Base-by-base conservation (phyloP, 2,888 invertebrate species). In the Scaptomyza reducta region DNA sequence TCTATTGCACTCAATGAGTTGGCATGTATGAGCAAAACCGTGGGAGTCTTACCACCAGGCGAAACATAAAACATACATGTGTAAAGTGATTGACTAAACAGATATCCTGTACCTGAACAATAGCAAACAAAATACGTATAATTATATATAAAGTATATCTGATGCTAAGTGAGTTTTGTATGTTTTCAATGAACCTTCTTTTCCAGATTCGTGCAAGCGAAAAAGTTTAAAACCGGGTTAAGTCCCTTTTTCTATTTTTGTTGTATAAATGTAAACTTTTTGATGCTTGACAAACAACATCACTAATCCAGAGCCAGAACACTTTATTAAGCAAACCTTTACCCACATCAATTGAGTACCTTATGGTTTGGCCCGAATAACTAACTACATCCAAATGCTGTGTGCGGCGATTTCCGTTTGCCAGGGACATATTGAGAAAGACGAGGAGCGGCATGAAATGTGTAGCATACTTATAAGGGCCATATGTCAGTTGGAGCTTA, bases 401-500 rank as follows among this genome's bases (percentile, higher is more conserved):
- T 22, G 18, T 25, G 27, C 11, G 45, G 1, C 14, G 16, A 29
- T 14, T 16, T 29, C 14, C 11, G 6, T 16, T 46, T 25, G 41
- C 44, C 6, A 14, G 61, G 61, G 10, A 10, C 14, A 31, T 16
- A 33, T 25, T 11, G 29, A 13, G 27, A 6, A 33, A 9, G 33
- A 16, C 16, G 29, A 6, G 11, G 14, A 16, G 35, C n/a, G 6
- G 35, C 13, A n/a, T 49, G 9, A 45, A 64, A 54, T 49, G 35
- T 60, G 56, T 65, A 72, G 66, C 67, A 61, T 65, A 77, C 73
- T 77, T 72, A 50, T 55, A 40, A 41, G 66, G 59, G 73, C 18
- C 59, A 53, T 41, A 64, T 42, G 59, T 59, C 65, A 71, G 53
- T 72, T 53, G 56, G 53, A 62, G 47, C 42, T 45, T 27, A 42